These are phyloP conservation scores for Morpho deidamia DNA, from an alignment of 2,888 invertebrate species.

Conservation along the genomic window DNA sequence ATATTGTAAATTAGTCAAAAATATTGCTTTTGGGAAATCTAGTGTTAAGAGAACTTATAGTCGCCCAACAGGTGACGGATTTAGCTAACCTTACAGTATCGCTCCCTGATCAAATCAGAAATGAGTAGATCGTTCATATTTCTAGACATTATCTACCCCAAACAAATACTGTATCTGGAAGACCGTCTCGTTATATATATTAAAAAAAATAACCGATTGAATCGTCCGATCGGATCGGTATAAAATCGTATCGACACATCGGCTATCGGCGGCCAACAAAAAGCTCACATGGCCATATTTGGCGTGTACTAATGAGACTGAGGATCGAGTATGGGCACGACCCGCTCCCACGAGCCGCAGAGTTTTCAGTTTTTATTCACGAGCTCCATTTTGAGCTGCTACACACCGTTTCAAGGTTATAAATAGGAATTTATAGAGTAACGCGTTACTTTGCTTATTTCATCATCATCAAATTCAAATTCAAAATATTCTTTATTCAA, in stretches of 20 bases:
- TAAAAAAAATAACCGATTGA: slow-evolving; percentile 29
- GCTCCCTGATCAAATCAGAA: too few species aligned
- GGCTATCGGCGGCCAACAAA: slow-evolving; percentile 31
- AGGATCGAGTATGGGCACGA: slow-evolving; percentile 34
- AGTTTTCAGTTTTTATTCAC: slow-evolving; percentile 22
- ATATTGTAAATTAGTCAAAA: too few species aligned
- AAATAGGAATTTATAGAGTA: slow-evolving; percentile 12
- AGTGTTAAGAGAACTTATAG: too few species aligned
- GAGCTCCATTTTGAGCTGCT: slow-evolving; percentile 20
- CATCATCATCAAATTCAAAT: too few species aligned
- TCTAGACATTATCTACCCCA: neutral
- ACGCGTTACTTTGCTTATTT: neutral
- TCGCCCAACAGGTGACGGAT: too few species aligned
- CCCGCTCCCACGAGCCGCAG: slow-evolving; percentile 46
- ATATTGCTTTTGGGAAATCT: too few species aligned
- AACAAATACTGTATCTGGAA: slow-evolving; percentile 4
- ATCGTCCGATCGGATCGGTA: slow-evolving; percentile 32
- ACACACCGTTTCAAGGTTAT: slow-evolving; percentile 21
- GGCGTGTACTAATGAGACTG: slow-evolving; percentile 54
- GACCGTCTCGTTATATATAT: slow-evolving; percentile 7
- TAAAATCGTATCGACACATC: slow-evolving; percentile 28
- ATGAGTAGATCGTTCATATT: too few species aligned
- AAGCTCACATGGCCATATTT: slow-evolving; percentile 47
- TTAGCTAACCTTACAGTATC: too few species aligned
- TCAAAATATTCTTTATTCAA: too few species aligned